Evolutionary conservation across 1,140 invertebrate genomes (phyloP).

Genomic region (Anastatus disparis): DNA sequence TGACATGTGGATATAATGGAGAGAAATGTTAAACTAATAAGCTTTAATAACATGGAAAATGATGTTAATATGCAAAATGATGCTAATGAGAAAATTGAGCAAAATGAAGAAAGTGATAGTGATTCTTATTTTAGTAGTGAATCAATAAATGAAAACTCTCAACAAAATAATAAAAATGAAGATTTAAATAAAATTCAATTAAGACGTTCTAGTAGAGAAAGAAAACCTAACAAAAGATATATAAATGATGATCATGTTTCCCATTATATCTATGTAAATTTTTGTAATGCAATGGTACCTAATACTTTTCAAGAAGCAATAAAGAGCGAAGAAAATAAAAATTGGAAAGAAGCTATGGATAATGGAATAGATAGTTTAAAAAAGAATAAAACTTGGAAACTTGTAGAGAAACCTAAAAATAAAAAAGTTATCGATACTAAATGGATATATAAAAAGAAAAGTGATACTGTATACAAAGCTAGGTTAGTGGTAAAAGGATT

Average conservation of each 20-base stretch:
- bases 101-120: not conserved
- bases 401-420: slow-evolving; percentile 15
- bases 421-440: slow-evolving; percentile 31
- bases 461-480: slow-evolving; percentile 19
- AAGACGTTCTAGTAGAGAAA: not conserved
- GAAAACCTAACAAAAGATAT: not conserved
- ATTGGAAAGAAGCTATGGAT: slow-evolving; percentile 19
- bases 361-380: slow-evolving; percentile 25
- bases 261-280: not conserved
- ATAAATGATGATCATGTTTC: not conserved
- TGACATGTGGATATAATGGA: slow-evolving; percentile 14
- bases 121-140: too few relatives aligned
- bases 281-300: not conserved
- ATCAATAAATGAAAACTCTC: not conserved
- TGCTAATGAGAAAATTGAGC: not conserved
- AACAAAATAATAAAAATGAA: slow-evolving; percentile 5
- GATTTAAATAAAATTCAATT: not conserved
- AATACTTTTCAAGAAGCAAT: slow-evolving; percentile 17
- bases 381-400: slow-evolving; percentile 29
- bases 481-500: slow-evolving; percentile 34
- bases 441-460: slow-evolving; percentile 33
- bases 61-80: not conserved
- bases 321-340: not conserved
- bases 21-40: too few relatives aligned
- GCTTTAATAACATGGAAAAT: not conserved